Evolutionary conservation across 2,797 vertebrate genomes (phyloP), one percentile per base, ranked within the genome.

Genomic region (Sebastes trivittatus): DNA sequence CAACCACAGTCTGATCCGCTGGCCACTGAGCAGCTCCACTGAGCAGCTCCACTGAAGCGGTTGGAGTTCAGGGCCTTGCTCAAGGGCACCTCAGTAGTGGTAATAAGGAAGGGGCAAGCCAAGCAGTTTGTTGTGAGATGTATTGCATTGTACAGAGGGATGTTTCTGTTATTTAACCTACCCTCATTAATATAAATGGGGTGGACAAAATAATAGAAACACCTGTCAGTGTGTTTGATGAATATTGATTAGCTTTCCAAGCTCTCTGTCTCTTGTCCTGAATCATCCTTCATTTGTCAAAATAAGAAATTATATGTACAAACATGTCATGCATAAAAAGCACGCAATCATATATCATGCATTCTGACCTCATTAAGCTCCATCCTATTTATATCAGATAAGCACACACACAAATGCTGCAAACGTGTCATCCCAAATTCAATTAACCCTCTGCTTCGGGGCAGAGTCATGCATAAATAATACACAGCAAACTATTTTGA

Each of bases 391-490:
- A 85, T 83, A 86, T 88, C 89, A 87, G 46, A 84, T 63, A 64
- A 70, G 68, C 11, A 56, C 23, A 25, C 55, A 36, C 67, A 66
- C 55, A 49, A 38, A 81, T 72, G 64, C 79, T 38, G 70, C 60
- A 74, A 70, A 87, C 56, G 71, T 89, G 87, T 89, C 88, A 83
- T 84, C 87, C 78, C 79, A 89, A 56, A 93, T 92, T 92, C 78
- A 93, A 93, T 94, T 92, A 94, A 88, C 83, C 82, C 78, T 86
- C 56, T 30, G 89, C 92, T 91, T 77, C 58, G 11, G 80, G 90
- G 83, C 83, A 87, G 29, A 89, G 69, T 78, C 84, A 84, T 90
- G 86, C 77, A 91, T 92, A 87, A 89, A 89, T 92, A 88, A 94
- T 74, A 76, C 13, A 65, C 34, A 67, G 69, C 71, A 81, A 91